Evolutionary conservation across 2,797 vertebrate species (phyloP).

Genomic region (Salmo trutta): DNA sequence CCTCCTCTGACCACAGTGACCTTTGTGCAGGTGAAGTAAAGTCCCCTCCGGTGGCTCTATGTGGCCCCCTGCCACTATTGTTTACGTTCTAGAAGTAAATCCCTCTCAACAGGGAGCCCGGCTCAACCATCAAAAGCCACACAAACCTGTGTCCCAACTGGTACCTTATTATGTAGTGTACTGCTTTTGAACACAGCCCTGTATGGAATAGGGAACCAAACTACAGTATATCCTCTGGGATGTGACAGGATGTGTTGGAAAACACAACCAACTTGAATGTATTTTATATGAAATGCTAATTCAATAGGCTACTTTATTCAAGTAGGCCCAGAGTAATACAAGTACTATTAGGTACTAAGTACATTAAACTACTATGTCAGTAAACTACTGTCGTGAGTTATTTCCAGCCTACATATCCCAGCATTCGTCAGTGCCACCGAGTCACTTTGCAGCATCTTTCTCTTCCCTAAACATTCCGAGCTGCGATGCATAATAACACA

Average conservation of each 20-base stretch:
- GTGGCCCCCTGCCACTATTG: slow-evolving; percentile 3
- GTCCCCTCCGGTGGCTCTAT: background rate
- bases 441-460: slow-evolving; percentile 7
- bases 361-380: background rate
- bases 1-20: background rate
- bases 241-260: background rate
- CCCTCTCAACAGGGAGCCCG: background rate
- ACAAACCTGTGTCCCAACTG: background rate
- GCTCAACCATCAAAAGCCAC: background rate
- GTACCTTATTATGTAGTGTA: background rate
- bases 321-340: background rate
- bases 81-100: background rate
- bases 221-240: background rate
- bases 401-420: slow-evolving; percentile 3
- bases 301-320: background rate
- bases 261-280: background rate
- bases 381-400: background rate
- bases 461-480: slow-evolving; percentile 9
- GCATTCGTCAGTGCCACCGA: background rate
- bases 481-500: background rate
- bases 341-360: background rate
- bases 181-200: background rate
- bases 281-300: background rate
- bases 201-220: background rate
- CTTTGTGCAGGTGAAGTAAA: background rate